phyloP scores from a whole-genome alignment of 2,113 vertebrate species.

The Psephotus haematonotus region DNA sequence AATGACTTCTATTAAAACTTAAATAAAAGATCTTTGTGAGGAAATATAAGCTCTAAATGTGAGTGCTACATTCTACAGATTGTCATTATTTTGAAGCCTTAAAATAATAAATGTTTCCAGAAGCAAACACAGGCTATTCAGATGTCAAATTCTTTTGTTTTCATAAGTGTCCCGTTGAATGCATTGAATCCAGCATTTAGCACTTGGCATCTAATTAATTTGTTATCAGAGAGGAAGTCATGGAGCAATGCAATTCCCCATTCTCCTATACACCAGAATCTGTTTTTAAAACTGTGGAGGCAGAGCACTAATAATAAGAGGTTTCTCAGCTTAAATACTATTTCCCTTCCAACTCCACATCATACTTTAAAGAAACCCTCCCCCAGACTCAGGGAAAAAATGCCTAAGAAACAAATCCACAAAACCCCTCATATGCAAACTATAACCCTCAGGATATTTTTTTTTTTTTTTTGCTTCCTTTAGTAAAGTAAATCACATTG shows the following conservation, averaged over 20 bases:
- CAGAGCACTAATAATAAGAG: conserved; percentile 50
- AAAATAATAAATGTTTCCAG: conserved; percentile 11
- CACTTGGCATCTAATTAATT: conserved; percentile 65
- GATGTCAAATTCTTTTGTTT: conserved; percentile 46
- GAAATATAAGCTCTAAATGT: not conserved
- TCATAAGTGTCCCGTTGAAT: not conserved
- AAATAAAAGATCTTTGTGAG: not conserved
- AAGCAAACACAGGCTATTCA: conserved; percentile 9
- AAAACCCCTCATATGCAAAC: not conserved
- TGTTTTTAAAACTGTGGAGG: conserved; percentile 64
- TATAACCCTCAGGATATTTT: not conserved
- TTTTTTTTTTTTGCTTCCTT: not conserved
- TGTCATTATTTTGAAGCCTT: conserved; percentile 7
- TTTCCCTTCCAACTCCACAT: conserved; percentile 39
- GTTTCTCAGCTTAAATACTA: conserved; percentile 48
- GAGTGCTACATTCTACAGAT: not conserved
- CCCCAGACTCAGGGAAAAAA: not conserved
- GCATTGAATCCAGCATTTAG: conserved; percentile 21
- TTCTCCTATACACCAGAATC: conserved; percentile 45
- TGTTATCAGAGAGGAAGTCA: conserved; percentile 50
- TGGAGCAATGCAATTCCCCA: not conserved
- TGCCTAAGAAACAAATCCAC: not conserved
- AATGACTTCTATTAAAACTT: not conserved
- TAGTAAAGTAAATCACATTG: not conserved
- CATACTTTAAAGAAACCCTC: not conserved